Evolutionary conservation across 2,888 invertebrate species (phyloP).

Genomic region (Therioaphis trifolii): DNA sequence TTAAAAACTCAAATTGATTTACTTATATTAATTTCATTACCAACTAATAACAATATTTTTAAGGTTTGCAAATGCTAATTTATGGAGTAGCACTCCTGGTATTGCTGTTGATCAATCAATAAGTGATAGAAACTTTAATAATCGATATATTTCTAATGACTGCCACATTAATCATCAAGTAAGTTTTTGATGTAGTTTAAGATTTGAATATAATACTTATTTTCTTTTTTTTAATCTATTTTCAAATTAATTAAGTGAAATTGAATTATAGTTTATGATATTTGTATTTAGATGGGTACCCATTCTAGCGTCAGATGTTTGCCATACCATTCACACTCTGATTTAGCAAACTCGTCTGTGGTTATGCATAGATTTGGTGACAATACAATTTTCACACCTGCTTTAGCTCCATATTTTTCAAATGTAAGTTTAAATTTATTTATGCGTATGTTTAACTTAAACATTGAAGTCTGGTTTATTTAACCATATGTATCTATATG

Average conservation of each 20-base stretch:
- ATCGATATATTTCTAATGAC: slow-evolving; percentile 50
- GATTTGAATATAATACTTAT: background rate
- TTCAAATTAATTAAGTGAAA: background rate
- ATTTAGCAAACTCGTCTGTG: slow-evolving; percentile 44
- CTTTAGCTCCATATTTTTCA: slow-evolving; percentile 37
- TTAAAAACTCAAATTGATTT: background rate
- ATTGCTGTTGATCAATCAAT: slow-evolving; percentile 52
- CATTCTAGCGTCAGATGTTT: slow-evolving; percentile 36
- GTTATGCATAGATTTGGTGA: slow-evolving; percentile 50
- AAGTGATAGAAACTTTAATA: slow-evolving; percentile 31
- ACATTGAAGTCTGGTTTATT: too few relatives aligned
- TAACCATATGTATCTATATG: too few relatives aligned
- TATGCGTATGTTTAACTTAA: too few relatives aligned
- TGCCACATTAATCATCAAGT: slow-evolving; percentile 56
- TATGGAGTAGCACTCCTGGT: slow-evolving; percentile 52
- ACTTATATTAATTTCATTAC: background rate
- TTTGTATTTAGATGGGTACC: slow-evolving; percentile 39
- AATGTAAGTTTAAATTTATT: slow-evolving; percentile 31
- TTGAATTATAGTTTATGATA: background rate
- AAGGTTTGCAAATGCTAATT: slow-evolving; percentile 51
- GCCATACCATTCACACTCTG: slow-evolving; percentile 54
- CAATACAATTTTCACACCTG: slow-evolving; percentile 43
- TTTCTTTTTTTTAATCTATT: background rate
- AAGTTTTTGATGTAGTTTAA: slow-evolving; percentile 26
- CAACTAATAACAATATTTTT: background rate